These are phyloP conservation scores for Echiichthys vipera DNA, from an alignment of 2,797 vertebrate species.

Conservation along the genomic window DNA sequence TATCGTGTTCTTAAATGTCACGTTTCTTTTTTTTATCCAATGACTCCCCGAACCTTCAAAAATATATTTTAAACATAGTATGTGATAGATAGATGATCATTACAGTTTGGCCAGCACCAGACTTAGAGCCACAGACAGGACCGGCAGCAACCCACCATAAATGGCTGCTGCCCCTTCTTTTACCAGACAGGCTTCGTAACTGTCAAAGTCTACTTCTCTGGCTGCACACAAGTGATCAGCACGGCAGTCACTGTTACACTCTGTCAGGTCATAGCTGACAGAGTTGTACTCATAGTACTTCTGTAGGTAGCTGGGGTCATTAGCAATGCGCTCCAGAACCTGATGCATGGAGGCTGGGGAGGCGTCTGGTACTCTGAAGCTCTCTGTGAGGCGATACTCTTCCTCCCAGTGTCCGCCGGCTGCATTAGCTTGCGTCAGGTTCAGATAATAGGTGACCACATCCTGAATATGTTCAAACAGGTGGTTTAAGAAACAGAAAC, in stretches of 20 bases:
- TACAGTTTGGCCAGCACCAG: conserved; percentile 45
- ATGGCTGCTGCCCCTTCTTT: conserved; percentile 58
- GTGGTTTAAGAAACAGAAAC: conserved; percentile 14
- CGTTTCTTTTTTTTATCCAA: not conserved
- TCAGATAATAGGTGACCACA: conserved; percentile 92
- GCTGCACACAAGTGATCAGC: conserved; percentile 91
- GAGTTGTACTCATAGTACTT: conserved; percentile 93
- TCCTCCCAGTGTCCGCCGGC: conserved; percentile 86
- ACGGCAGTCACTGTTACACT: conserved; percentile 85
- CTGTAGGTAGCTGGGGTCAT: conserved; percentile 81
- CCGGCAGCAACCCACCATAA: conserved; percentile 39
- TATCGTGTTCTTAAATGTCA: not conserved
- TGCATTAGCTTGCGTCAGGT: conserved; percentile 89
- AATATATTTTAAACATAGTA: not conserved
- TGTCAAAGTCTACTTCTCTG: conserved; percentile 86
- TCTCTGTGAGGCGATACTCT: conserved; percentile 91
- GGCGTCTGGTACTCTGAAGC: conserved; percentile 87
- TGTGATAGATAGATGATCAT: not conserved
- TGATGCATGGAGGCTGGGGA: conserved; percentile 87
- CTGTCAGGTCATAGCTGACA: conserved; percentile 86
- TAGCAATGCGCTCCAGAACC: conserved; percentile 78
- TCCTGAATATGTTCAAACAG: conserved; percentile 84
- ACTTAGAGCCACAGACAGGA: conserved; percentile 64
- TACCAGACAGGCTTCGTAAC: conserved; percentile 85
- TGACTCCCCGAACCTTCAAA: not conserved